Conservation (phyloP, 2,797 vertebrate genomes). For the Phoebastria nigripes region DNA sequence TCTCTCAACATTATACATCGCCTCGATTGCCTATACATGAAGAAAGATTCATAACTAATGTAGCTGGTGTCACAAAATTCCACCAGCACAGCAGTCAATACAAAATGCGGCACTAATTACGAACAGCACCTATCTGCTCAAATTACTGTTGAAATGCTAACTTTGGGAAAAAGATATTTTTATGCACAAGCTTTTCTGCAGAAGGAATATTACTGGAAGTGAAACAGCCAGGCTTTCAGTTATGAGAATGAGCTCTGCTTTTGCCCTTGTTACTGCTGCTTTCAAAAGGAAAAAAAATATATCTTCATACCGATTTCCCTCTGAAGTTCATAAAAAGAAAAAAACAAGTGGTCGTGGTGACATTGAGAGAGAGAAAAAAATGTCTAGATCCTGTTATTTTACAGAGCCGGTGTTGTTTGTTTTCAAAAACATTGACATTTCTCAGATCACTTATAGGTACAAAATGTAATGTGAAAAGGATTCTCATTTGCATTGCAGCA, state of each 20-base stretch:
- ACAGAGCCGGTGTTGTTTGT: neutral
- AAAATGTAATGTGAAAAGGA: neutral
- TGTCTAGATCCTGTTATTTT: neutral
- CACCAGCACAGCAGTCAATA: neutral
- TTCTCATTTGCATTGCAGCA: neutral
- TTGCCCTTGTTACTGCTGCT: slow-evolving; percentile 7
- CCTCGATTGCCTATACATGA: neutral
- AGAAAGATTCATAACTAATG: neutral
- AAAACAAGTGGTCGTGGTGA: neutral
- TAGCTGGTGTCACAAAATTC: slow-evolving; percentile 32
- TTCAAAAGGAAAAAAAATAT: neutral
- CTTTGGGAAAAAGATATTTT: slow-evolving; percentile 47
- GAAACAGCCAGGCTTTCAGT: neutral
- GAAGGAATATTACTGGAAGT: slow-evolving; percentile 8
- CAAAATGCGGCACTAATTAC: slow-evolving; percentile 3
- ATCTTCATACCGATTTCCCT: neutral
- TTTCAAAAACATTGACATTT: neutral
- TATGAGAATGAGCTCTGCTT: slow-evolving; percentile 4
- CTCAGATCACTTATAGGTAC: neutral
- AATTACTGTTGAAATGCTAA: slow-evolving; percentile 21
- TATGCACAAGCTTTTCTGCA: slow-evolving; percentile 24
- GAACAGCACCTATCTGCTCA: slow-evolving; percentile 12
- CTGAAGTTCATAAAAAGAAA: neutral
- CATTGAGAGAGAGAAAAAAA: neutral
- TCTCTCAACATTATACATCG: neutral